These are phyloP conservation scores for Sebastes iracundus DNA, from an alignment of 2,797 vertebrate genomes.

Conservation along the genomic window DNA sequence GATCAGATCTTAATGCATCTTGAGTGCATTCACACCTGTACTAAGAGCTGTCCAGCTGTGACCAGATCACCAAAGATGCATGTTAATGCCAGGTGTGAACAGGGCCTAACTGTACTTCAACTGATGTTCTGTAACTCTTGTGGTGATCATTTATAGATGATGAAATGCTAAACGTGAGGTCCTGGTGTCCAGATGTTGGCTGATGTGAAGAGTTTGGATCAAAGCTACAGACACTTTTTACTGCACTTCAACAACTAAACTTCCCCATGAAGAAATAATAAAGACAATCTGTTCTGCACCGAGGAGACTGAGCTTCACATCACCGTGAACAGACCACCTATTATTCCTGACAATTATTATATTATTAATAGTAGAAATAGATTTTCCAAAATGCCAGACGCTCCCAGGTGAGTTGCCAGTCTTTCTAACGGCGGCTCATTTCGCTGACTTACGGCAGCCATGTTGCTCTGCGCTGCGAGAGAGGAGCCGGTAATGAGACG, in stretches of 20 bases:
- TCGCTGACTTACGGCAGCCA: slow-evolving; percentile 42
- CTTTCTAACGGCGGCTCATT: slow-evolving; percentile 20
- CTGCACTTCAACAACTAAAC: slow-evolving; percentile 2
- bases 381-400: slow-evolving; percentile 38
- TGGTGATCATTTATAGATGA: neutral
- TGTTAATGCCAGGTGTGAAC: neutral
- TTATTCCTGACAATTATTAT: slow-evolving; percentile 46
- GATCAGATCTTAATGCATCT: too few relatives aligned
- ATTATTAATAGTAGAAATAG: slow-evolving; percentile 39
- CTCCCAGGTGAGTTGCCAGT: neutral
- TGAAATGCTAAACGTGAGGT: neutral
- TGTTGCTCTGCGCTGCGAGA: neutral
- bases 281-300: neutral
- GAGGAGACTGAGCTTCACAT: neutral
- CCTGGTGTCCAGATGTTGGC: neutral
- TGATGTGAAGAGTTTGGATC: neutral
- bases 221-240: neutral
- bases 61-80: too few relatives aligned
- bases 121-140: neutral
- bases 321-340: neutral
- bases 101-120: neutral
- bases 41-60: too few relatives aligned
- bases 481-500: slow-evolving; percentile 21
- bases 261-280: neutral
- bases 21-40: too few relatives aligned